A percentile compares a stretch with the other conserved stretches of the same genome.
Conservation (phyloP, 2,888 invertebrate species). For the Fragum whitleyi region DNA sequence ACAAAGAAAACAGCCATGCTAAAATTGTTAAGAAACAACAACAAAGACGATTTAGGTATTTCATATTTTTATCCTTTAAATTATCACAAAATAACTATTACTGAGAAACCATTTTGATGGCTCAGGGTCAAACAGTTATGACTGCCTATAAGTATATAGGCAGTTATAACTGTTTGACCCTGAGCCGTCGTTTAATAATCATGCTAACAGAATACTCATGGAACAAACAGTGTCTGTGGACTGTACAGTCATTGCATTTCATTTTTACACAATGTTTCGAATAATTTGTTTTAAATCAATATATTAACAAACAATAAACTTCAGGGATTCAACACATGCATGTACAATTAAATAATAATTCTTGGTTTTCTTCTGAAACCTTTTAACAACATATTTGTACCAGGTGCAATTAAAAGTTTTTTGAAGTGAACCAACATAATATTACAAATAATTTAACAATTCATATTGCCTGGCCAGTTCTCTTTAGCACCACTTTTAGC, state of each 20-base stretch:
- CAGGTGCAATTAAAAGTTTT: too few species aligned
- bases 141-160: too few species aligned
- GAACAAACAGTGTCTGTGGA: conserved; percentile 4
- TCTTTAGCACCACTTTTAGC: too few species aligned
- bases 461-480: too few species aligned
- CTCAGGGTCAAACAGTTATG: too few species aligned
- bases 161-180: too few species aligned
- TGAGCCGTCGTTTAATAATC: too few species aligned
- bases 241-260: conserved; percentile 18
- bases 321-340: neutral
- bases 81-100: conserved; percentile 33
- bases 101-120: conserved; percentile 16
- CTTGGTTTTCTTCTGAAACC: too few species aligned
- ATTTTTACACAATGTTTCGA: conserved; percentile 10
- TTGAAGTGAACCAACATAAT: too few species aligned
- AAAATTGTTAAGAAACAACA: neutral
- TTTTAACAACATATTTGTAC: too few species aligned
- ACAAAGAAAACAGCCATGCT: too few species aligned
- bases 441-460: too few species aligned
- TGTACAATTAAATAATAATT: neutral
- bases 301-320: conserved; percentile 1
- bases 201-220: conserved; percentile 17
- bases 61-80: conserved; percentile 31
- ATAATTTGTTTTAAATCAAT: conserved; percentile 5
- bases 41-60: conserved; percentile 8